Evolutionary conservation across 2,113 vertebrate genomes (phyloP), one percentile per base, ranked within the genome.

Genomic region (Addax nasomaculatus): DNA sequence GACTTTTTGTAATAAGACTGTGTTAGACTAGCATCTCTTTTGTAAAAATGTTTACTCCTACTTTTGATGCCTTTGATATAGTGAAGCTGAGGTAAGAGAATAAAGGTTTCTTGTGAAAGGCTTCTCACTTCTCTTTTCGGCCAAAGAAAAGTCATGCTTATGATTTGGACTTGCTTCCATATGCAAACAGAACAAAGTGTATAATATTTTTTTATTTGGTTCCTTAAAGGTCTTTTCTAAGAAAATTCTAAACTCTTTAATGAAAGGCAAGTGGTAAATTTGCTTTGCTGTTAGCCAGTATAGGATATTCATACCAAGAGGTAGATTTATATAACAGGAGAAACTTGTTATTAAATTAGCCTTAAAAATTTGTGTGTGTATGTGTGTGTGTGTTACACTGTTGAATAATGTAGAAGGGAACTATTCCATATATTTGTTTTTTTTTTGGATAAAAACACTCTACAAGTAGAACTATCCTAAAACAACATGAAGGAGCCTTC

Each of bases 301-400:
- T 73, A 85, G 70, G 17, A 21, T 89, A 81, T 93, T 64, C 12
- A 0, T 91, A 92, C 78, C 29, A 80, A 80, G 78, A 49, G 30
- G 78, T 27, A 95, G 33, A 45, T 83, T 92, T 93, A 57, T 81
- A 64, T 81, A 76, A 92, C 9, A 92, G 39, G 45, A 90, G 29
- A 97, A 93, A 95, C 19, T 36, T 97, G 16, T 90, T 90, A 90
- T 33, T 97, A 81, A 83, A 84, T 96, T 94, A 86, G 64, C 36
- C 57, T 94, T 95, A 57, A 43, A 95, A 97, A 79, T 33, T 33
- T 33, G 2, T 45, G 19, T 85, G 47, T 3, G 2, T 27, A 25
- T 21, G 6, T 73, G 49, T 33, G 2, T 29, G 2, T 30, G 15
- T 85, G 49, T 58, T 51, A 70, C 57, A 79, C 9, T 67, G 30